Conservation (phyloP, 2,113 vertebrate genomes). For the Zosterops borbonicus region DNA sequence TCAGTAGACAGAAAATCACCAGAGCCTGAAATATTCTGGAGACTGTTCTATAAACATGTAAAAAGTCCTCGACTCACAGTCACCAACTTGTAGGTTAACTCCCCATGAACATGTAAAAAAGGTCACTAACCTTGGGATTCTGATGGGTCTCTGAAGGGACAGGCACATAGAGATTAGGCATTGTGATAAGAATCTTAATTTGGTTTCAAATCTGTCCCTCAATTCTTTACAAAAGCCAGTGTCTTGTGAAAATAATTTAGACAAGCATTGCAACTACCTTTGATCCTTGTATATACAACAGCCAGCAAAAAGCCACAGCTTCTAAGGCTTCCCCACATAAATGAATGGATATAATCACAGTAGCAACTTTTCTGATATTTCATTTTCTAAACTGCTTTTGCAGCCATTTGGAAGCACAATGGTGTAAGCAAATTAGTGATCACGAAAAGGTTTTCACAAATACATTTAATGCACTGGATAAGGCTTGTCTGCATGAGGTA, state of each 20-base stretch:
- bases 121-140: background rate
- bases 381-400: background rate
- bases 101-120: fast-evolving
- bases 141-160: background rate
- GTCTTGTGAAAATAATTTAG: constrained; percentile 6
- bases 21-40: background rate
- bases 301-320: background rate
- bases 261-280: background rate
- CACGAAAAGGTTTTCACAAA: background rate
- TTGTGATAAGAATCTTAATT: constrained; percentile 14
- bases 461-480: background rate
- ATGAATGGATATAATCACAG: background rate
- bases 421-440: background rate
- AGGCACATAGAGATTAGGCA: background rate
- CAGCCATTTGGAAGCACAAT: background rate
- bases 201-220: background rate
- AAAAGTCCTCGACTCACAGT: background rate
- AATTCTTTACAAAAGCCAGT: background rate
- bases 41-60: background rate
- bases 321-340: background rate
- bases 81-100: background rate
- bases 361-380: background rate
- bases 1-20: background rate
- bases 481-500: background rate
- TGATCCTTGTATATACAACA: background rate